These are phyloP conservation scores for Aphidius colemani DNA, from an alignment of 2,888 invertebrate genomes.

Conservation along the genomic window DNA sequence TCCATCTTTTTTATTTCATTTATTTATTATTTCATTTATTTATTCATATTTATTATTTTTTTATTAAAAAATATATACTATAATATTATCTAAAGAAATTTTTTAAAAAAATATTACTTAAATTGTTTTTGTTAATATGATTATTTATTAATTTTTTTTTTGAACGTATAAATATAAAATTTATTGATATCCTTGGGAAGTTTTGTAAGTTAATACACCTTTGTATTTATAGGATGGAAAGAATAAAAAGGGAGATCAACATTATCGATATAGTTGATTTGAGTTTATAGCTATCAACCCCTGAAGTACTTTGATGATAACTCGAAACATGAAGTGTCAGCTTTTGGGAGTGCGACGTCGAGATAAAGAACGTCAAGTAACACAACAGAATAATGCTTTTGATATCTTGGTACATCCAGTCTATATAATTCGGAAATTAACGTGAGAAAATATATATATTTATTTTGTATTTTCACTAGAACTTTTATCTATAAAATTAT, in stretches of 20 bases:
- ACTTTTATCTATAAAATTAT: too few relatives aligned
- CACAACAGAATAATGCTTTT: constrained; percentile 5
- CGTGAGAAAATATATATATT: background rate
- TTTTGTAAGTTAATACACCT: background rate
- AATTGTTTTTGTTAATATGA: too few relatives aligned
- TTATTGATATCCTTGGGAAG: background rate
- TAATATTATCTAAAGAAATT: too few relatives aligned
- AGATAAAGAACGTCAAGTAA: constrained; percentile 21
- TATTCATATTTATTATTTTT: too few relatives aligned
- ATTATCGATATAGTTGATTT: constrained; percentile 23
- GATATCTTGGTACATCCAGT: background rate
- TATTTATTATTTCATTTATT: too few relatives aligned
- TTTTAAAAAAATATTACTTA: too few relatives aligned
- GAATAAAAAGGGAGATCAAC: constrained; percentile 13
- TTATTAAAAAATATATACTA: too few relatives aligned
- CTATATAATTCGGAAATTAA: too few relatives aligned
- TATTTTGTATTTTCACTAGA: background rate
- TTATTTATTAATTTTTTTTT: too few relatives aligned
- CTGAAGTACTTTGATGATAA: constrained; percentile 25
- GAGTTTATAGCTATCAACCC: constrained; percentile 30
- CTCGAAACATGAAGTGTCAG: constrained; percentile 16
- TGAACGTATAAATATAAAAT: too few relatives aligned
- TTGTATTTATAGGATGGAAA: background rate
- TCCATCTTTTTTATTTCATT: too few relatives aligned
- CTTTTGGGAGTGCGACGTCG: constrained; percentile 18